Evolutionary conservation across 2,888 invertebrate species (phyloP).

Genomic region (Mythimna pallens): DNA sequence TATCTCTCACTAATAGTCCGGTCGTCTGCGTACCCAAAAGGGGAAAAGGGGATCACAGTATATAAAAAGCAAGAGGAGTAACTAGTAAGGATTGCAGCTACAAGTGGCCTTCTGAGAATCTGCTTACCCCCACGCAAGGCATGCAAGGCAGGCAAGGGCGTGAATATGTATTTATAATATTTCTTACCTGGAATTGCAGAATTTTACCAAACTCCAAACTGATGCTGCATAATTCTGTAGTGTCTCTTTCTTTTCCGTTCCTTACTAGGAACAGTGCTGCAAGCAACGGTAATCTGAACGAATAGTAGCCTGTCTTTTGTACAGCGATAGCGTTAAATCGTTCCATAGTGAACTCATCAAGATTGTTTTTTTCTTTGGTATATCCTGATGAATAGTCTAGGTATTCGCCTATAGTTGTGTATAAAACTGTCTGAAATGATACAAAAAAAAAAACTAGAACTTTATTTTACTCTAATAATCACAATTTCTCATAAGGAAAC

Average conservation of each 20-base stretch:
- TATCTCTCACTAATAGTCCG: no score
- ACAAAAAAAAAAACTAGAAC: background rate
- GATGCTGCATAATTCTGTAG: constrained; percentile 15
- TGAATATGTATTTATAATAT: background rate
- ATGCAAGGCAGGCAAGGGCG: no score
- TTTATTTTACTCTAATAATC: background rate
- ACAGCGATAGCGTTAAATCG: constrained; percentile 34
- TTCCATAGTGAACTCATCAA: constrained; percentile 43
- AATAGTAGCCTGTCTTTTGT: constrained; percentile 33
- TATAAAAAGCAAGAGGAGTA: no score
- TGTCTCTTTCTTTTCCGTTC: constrained; percentile 22
- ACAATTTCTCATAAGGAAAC: background rate
- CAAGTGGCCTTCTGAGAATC: no score
- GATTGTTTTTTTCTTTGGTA: constrained; percentile 38
- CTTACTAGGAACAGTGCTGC: constrained; percentile 25
- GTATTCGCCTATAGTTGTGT: constrained; percentile 38
- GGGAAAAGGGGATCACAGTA: no score
- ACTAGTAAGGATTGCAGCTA: no score
- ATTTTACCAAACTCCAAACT: constrained; percentile 45
- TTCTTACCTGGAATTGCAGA: constrained; percentile 42
- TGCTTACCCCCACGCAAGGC: no score
- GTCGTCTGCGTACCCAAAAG: no score
- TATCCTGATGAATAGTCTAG: constrained; percentile 31
- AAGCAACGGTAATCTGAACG: constrained; percentile 37
- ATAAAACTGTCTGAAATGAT: constrained; percentile 39